These are phyloP conservation scores for Ia io DNA, from an alignment of 2,113 vertebrate genomes.

Conservation along the genomic window DNA sequence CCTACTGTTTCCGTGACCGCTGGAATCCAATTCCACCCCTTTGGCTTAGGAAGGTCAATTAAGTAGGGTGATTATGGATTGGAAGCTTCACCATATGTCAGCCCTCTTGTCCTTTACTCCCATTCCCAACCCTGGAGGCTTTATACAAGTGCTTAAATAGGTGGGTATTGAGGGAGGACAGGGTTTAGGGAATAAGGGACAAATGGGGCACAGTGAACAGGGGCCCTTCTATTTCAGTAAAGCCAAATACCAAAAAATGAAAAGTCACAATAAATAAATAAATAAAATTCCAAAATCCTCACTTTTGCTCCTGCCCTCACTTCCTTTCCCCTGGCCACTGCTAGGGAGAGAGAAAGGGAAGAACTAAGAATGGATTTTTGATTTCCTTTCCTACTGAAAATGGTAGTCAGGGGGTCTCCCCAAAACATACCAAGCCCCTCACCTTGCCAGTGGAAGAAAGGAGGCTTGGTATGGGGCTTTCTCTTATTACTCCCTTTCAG, in stretches of 20 bases:
- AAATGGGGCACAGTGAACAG: slow-evolving; percentile 61
- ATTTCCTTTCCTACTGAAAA: slow-evolving; percentile 56
- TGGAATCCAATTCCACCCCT: slow-evolving; percentile 50
- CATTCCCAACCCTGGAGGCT: slow-evolving; percentile 71
- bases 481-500: slow-evolving; percentile 45
- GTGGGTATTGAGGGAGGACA: slow-evolving; percentile 48
- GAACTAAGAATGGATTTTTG: slow-evolving; percentile 45
- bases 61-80: slow-evolving; percentile 55
- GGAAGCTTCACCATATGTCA: slow-evolving; percentile 8
- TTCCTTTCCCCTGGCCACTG: slow-evolving; percentile 40
- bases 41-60: slow-evolving; percentile 60
- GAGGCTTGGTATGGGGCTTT: slow-evolving; percentile 60
- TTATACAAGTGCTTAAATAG: slow-evolving; percentile 78
- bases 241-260: slow-evolving; percentile 75
- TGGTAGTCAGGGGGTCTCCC: slow-evolving; percentile 61
- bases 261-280: slow-evolving; percentile 80
- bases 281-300: slow-evolving; percentile 71
- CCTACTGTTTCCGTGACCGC: slow-evolving; percentile 1
- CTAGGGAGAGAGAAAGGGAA: slow-evolving; percentile 55
- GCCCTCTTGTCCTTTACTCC: slow-evolving; percentile 66
- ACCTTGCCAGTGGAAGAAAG: slow-evolving; percentile 57
- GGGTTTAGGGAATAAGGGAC: slow-evolving; percentile 56
- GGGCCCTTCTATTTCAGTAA: slow-evolving; percentile 70
- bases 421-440: slow-evolving; percentile 50
- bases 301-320: slow-evolving; percentile 60